Base-by-base conservation (phyloP, 2,113 vertebrate species). In the Onychostoma macrolepis region DNA sequence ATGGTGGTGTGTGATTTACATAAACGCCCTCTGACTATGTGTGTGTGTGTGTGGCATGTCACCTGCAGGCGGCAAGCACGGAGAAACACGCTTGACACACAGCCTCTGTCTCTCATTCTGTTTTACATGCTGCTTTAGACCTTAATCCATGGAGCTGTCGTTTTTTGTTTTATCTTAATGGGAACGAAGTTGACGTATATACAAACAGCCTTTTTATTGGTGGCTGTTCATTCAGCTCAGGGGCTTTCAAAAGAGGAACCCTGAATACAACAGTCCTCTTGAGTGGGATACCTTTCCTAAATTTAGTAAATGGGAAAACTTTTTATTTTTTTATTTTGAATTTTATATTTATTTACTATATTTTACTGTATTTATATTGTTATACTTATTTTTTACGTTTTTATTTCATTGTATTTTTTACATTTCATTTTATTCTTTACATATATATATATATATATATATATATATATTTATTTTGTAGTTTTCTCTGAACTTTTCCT, bases 1-100 rank as follows among this genome's bases (percentile, higher is more conserved):
- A 87, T 83, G 76, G 83, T 72, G 74, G 77, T 87, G 85, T 86
- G 78, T 63, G 83, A 74, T 88, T 90, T 88, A 88, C 85, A 87
- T 88, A 86, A 80, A 71, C 58, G 43, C 65, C 56, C n/a, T 58
- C 26, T 41, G 33, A 50, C 13, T 76, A 41, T 76, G 65, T 69
- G 85, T 36, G 77, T 75, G 81, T 45, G 43, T 45, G 43, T 45
- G 43, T 71, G 82, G 38, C 30, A 53, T 56, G 67, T 84, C 87
- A 84, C 85, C 87, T 86, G 84, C 84, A 88, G 89, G 87, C 84
- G 72, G 71, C 69, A 76, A 43, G 43, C 43, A 43, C 21, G 61
- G 58, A 80, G 79, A 84, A 80, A 81, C 83, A 48, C 30, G 72
- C 88, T 83, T 90, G 88, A 89, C 85, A 85, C 50, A 1, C 50